Evolutionary conservation across 35 echinoderm and acorn worm genomes (phyloP).

Genomic region (Ophiothrix spiculata): DNA sequence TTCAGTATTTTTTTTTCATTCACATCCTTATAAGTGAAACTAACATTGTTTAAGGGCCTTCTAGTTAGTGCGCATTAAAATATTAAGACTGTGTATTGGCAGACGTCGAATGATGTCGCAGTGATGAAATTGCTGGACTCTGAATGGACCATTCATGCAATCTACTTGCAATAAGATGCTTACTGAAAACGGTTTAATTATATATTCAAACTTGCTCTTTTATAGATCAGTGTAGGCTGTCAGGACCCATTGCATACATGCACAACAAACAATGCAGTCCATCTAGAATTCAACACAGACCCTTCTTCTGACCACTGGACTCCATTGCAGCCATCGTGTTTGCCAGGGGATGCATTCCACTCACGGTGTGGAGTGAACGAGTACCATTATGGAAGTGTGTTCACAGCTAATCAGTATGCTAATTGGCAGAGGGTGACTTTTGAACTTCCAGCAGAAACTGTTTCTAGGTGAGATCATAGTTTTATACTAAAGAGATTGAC

Average conservation of each 20-base stretch:
- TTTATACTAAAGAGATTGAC: too few species aligned
- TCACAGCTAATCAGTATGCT: constrained; percentile 59
- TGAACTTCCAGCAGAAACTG: constrained; percentile 46
- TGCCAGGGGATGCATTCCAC: constrained; percentile 47
- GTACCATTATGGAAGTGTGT: constrained; percentile 61
- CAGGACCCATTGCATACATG: constrained; percentile 47
- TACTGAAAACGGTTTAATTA: not conserved
- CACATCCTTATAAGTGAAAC: not conserved
- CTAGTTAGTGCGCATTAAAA: not conserved
- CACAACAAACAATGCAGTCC: constrained; percentile 36
- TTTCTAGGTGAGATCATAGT: constrained; percentile 58
- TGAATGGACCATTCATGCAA: too few species aligned
- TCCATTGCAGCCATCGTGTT: constrained; percentile 53
- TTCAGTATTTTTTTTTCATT: not conserved
- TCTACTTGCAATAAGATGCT: not conserved
- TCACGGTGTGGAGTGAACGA: constrained; percentile 35
- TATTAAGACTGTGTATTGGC: too few species aligned
- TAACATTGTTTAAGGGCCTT: not conserved
- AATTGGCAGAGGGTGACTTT: constrained; percentile 75
- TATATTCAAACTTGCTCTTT: not conserved
- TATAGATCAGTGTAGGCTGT: constrained; percentile 88
- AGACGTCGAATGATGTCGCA: too few species aligned
- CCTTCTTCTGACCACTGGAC: constrained; percentile 50
- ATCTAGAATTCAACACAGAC: constrained; percentile 76
- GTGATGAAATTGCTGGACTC: too few species aligned